Evolutionary conservation across 2,797 vertebrate species (phyloP), one percentile per base, ranked within the genome.

Genomic region (Numenius phaeopus): DNA sequence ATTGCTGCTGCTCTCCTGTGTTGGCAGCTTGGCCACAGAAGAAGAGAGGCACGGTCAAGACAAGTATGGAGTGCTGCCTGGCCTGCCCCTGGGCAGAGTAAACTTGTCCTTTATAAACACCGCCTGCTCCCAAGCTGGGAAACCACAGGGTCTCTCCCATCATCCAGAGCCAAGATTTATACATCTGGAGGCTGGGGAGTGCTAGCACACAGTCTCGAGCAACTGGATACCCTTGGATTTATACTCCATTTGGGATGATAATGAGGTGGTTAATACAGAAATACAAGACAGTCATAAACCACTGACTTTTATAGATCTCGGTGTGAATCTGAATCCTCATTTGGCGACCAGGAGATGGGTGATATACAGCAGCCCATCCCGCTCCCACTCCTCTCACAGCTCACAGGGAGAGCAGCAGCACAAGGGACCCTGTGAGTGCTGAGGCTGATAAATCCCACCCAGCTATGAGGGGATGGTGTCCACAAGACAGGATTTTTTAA

Each of bases 221-320:
- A 89, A 97, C 95, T 91, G 94, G 94, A 89, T 96, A 94, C 94
- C 73, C 75, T 90, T 85, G 89, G 94, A 98, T 98, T 98, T 98
- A 98, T 94, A 84, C 89, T 94, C 95, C 96, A 96, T 97, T 97
- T 97, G 97, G 95, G 95, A 97, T 97, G 96, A 97, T 97, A 98
- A 98, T 97, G 97, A 97, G 96, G 88, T 97, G 96, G 95, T 98
- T 97, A 98, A 97, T 96, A 96, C 89, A 97, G 96, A 98, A 97
- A 96, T 97, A 96, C 96, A 97, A 95, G 97, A 92, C 87, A 89
- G 92, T 95, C 95, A 97, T 98, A 98, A 98, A 98, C 34, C 93
- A 95, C 70, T 89, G 96, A 97, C 94, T 97, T 98, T 97, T 97
- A 97, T 95, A 58, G 96, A 97, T 97, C 97, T 97, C 93, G 5